Percentiles rank a stretch among this genome's conserved stretches.
Conservation (phyloP, 2,888 invertebrate species). For the Ctenicera cuprea region DNA sequence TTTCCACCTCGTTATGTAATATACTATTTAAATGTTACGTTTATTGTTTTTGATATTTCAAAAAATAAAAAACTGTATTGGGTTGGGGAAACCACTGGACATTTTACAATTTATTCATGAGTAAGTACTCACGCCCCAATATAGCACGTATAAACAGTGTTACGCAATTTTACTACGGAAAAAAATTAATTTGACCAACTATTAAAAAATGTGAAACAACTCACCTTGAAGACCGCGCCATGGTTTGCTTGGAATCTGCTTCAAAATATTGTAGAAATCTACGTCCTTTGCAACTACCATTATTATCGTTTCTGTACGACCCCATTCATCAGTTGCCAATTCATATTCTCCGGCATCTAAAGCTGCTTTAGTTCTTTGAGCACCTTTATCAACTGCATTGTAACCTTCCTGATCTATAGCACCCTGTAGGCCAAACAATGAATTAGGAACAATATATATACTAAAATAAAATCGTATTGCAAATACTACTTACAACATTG, state of each 20-base stretch:
- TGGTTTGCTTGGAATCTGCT: constrained; percentile 64
- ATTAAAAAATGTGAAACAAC: too few relatives aligned
- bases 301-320: constrained; percentile 79
- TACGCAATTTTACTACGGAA: too few relatives aligned
- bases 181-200: too few relatives aligned
- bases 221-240: too few relatives aligned
- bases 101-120: too few relatives aligned
- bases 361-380: constrained; percentile 75
- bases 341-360: constrained; percentile 71
- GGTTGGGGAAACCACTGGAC: too few relatives aligned
- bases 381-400: constrained; percentile 76
- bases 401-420: constrained; percentile 82
- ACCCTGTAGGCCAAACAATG: constrained; percentile 70
- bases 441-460: background rate
- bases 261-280: constrained; percentile 89
- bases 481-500: constrained; percentile 75
- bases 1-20: too few relatives aligned
- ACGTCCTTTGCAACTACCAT: constrained; percentile 78
- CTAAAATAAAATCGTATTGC: background rate
- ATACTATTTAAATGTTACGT: too few relatives aligned
- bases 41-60: too few relatives aligned
- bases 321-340: constrained; percentile 74
- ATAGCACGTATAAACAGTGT: too few relatives aligned
- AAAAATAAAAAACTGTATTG: too few relatives aligned
- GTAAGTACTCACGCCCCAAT: too few relatives aligned